Conservation (phyloP, 2,797 vertebrate species). For the Lepilemur septentrionalis region DNA sequence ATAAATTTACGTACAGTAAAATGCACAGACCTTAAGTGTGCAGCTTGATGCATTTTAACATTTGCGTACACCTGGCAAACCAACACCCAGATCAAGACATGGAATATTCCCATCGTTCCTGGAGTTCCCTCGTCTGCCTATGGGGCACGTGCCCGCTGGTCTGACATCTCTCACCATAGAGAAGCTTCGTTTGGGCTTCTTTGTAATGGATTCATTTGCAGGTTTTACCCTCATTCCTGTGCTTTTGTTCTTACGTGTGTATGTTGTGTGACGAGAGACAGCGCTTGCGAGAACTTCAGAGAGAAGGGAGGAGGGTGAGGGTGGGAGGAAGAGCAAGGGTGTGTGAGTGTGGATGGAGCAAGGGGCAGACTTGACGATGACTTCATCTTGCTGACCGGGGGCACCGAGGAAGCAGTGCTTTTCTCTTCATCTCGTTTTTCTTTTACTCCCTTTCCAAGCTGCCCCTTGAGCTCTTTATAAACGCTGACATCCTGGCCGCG, state of each 20-base stretch:
- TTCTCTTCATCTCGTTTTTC: neutral
- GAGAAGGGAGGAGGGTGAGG: neutral
- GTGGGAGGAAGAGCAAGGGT: neutral
- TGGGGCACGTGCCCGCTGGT: neutral
- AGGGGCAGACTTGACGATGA: neutral
- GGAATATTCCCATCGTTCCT: neutral
- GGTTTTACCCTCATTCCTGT: neutral
- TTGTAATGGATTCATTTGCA: neutral
- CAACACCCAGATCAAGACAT: neutral
- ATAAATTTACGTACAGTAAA: neutral
- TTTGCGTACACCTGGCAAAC: neutral
- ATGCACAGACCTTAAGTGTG: neutral
- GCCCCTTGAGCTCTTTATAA: slow-evolving; percentile 21
- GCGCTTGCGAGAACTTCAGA: neutral
- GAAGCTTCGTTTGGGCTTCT: neutral
- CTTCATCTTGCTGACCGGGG: neutral
- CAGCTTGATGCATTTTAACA: neutral
- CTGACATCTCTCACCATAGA: neutral
- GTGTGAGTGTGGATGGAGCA: neutral
- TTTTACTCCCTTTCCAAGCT: neutral
- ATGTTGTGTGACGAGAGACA: neutral
- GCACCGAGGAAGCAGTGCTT: neutral
- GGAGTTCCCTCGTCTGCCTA: neutral
- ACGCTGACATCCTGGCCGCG: neutral
- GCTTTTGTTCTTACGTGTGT: neutral